Conservation (phyloP, 30 jellyfish, hydroid and myxozoan genomes). For the Hydractinia symbiolongicarpus region DNA sequence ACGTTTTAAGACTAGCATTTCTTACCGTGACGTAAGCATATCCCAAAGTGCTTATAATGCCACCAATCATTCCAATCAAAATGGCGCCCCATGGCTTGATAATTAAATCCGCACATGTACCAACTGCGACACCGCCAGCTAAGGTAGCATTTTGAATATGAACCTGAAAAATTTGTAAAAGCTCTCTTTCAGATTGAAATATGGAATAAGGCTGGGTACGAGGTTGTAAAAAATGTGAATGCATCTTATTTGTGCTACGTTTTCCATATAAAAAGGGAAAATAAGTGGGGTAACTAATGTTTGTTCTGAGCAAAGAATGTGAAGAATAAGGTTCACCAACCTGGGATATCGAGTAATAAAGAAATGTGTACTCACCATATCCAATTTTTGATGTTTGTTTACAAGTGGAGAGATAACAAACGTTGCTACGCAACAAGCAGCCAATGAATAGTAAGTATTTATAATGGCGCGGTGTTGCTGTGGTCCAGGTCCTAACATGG, state of each 20-base stretch:
- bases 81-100: slow-evolving; percentile 96
- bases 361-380: slow-evolving; percentile 47
- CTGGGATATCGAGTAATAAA: too few relatives aligned
- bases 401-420: slow-evolving; percentile 74
- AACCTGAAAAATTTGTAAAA: slow-evolving; percentile 36
- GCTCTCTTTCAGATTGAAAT: neutral
- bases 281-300: too few relatives aligned
- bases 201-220: neutral
- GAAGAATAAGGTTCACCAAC: too few relatives aligned
- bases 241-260: neutral
- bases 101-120: slow-evolving; percentile 79
- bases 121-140: slow-evolving; percentile 99
- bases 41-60: slow-evolving; percentile 66
- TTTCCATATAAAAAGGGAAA: neutral
- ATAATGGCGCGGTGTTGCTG: slow-evolving; percentile 84
- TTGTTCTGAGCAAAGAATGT: too few relatives aligned
- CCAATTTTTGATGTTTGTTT: slow-evolving; percentile 43
- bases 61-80: slow-evolving; percentile 81
- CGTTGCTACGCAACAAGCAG: slow-evolving; percentile 55
- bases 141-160: slow-evolving; percentile 92
- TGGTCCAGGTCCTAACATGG: slow-evolving; percentile 66
- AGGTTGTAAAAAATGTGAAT: neutral
- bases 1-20: neutral
- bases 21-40: slow-evolving; percentile 69
- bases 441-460: slow-evolving; percentile 75